These are phyloP conservation scores for Kryptopterus vitreolus DNA, from an alignment of 2,797 vertebrate genomes.

Conservation along the genomic window DNA sequence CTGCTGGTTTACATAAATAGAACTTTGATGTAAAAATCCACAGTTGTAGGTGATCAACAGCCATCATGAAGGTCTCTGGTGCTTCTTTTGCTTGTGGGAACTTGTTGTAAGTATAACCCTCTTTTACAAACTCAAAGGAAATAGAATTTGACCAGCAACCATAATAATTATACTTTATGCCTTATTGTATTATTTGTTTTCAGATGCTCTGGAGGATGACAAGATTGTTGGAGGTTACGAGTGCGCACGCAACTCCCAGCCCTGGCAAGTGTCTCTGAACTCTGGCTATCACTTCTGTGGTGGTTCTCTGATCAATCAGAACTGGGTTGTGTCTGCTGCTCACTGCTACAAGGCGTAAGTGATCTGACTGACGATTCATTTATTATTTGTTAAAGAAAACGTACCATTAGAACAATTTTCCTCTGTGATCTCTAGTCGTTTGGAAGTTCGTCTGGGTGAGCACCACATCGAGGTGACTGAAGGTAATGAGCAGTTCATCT, in stretches of 20 bases:
- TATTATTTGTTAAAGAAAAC: not conserved
- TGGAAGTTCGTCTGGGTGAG: conserved; percentile 80
- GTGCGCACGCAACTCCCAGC: conserved; percentile 54
- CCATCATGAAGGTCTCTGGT: conserved; percentile 66
- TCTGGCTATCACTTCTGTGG: conserved; percentile 55
- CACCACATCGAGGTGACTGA: conserved; percentile 33
- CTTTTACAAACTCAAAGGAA: not conserved
- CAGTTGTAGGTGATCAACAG: conserved; percentile 54
- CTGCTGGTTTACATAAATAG: conserved; percentile 53
- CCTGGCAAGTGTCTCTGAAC: conserved; percentile 63
- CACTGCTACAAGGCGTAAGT: conserved; percentile 65
- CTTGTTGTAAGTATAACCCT: conserved; percentile 65
- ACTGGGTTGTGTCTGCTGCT: conserved; percentile 65
- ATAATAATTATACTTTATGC: not conserved
- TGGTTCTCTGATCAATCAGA: conserved; percentile 59
- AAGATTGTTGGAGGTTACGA: conserved; percentile 67
- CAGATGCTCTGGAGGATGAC: conserved; percentile 59
- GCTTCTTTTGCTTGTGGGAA: conserved; percentile 71
- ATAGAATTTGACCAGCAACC: not conserved
- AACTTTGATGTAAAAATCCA: conserved; percentile 7
- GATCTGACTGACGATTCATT: no score
- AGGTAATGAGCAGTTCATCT: conserved; percentile 38
- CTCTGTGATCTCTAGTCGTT: conserved; percentile 59
- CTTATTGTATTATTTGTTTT: conserved; percentile 7
- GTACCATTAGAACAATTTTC: not conserved